Base-by-base conservation (phyloP, 2,797 vertebrate species). In the Champsocephalus esox region DNA sequence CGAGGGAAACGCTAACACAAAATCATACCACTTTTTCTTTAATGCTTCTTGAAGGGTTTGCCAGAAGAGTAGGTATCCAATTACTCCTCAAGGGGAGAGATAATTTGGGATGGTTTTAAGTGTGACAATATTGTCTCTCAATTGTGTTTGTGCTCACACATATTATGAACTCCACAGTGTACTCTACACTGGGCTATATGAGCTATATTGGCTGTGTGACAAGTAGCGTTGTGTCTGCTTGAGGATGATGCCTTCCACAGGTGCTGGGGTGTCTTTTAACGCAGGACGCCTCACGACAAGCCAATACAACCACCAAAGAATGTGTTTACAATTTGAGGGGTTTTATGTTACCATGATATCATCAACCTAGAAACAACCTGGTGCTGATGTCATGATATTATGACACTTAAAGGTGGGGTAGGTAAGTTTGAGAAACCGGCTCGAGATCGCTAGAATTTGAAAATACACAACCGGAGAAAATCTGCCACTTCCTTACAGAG, bases 41-140 rank as follows among this genome's bases (percentile, higher is more conserved):
- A 66, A 77, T 59, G 55, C 54, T 44, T 38, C 49, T 51, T 73
- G 9, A 73, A 57, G 57, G 75, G 61, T 74, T 73, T 74, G 72
- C 48, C 70, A 77, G 46, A 80, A 63, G 48, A 80, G 38, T 49
- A 64, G 14, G 48, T 71, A 46, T 67, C 49, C 79, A 77, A 81
- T 81, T 79, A 68, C 57, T 71, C 74, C 46, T 79, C 24, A 12
- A 6, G 66, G 59, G 66, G 14, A 28, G 34, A 41, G 62, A 70
- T 66, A 34, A 68, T 70, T 80, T 77, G 69, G 32, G 58, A 73
- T 67, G 57, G 60, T 74, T 59, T 72, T n/a, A 58, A 45, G 38
- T 56, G 19, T 44, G 52, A 66, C 67, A 10, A 28, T 38, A 34
- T 6, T 70, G n/a, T 44, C 6, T 3, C n/a, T 63, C 9, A 43